These are phyloP conservation scores for Neogobius melanostomus DNA, from an alignment of 2,113 vertebrate genomes.

Conservation along the genomic window DNA sequence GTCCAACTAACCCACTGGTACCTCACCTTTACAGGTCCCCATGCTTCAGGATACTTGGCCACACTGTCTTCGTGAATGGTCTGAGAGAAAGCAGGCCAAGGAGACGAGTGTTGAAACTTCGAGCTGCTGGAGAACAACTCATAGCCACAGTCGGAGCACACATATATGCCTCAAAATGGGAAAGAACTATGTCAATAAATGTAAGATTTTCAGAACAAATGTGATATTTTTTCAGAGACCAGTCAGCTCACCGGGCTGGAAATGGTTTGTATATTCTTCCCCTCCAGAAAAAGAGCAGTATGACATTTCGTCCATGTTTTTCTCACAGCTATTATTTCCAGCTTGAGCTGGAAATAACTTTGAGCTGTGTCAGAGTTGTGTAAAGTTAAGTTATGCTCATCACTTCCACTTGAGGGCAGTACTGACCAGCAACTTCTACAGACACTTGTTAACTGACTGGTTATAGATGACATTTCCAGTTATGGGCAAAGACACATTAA, in stretches of 20 bases:
- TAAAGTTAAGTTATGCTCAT: slow-evolving; percentile 10
- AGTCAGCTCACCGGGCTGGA: slow-evolving; percentile 53
- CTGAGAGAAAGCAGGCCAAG: slow-evolving; percentile 88
- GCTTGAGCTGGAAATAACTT: slow-evolving; percentile 21
- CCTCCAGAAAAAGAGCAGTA: slow-evolving; percentile 59
- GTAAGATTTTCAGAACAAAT: background rate
- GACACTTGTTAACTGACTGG: background rate
- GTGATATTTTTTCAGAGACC: background rate
- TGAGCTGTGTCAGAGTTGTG: slow-evolving; percentile 3
- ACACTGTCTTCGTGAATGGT: slow-evolving; percentile 84
- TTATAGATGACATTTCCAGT: background rate
- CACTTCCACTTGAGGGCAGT: slow-evolving; percentile 46
- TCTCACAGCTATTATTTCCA: too few species aligned
- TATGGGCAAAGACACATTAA: background rate
- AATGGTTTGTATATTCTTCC: slow-evolving; percentile 56
- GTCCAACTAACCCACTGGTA: background rate
- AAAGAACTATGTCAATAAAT: background rate
- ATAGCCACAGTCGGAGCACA: slow-evolving; percentile 83
- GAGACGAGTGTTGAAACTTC: slow-evolving; percentile 88
- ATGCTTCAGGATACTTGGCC: slow-evolving; percentile 71
- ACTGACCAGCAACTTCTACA: background rate
- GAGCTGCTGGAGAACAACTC: slow-evolving; percentile 86
- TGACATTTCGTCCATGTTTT: slow-evolving; percentile 49
- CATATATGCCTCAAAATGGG: slow-evolving; percentile 77
- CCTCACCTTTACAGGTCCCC: slow-evolving; percentile 59